phyloP scores from a whole-genome alignment of 2,888 invertebrate genomes.

The Allolobophora icterica region DNA sequence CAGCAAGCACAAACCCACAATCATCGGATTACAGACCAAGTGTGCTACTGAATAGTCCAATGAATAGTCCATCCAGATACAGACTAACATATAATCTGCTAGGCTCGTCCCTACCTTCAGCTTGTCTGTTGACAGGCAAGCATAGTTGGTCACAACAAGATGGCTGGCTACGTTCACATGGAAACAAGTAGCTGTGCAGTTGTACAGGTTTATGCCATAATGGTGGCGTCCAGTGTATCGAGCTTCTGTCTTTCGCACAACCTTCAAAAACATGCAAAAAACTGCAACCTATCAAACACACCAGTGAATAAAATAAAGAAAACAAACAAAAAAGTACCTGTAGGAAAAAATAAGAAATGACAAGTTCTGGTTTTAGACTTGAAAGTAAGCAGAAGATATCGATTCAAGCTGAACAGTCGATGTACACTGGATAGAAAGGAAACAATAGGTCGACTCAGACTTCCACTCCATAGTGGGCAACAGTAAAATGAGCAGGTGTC shows the following conservation, averaged over 20 bases:
- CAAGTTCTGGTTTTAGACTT: too few species aligned
- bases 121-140: constrained; percentile 26
- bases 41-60: too few species aligned
- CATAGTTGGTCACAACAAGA: constrained; percentile 47
- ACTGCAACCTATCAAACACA: background rate
- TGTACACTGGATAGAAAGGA: too few species aligned
- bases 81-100: background rate
- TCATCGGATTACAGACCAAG: too few species aligned
- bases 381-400: background rate
- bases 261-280: constrained; percentile 22
- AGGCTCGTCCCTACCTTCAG: background rate
- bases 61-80: too few species aligned
- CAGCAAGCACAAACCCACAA: too few species aligned
- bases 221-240: constrained; percentile 50
- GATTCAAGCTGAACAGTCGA: too few species aligned
- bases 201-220: constrained; percentile 53
- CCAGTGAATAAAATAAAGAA: background rate
- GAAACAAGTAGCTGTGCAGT: constrained; percentile 45
- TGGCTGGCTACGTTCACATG: constrained; percentile 54
- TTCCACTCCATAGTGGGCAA: too few species aligned
- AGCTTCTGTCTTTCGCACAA: constrained; percentile 41
- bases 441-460: too few species aligned
- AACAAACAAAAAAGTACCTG: background rate
- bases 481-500: too few species aligned
- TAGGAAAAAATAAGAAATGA: background rate